Percentiles rank a stretch among this genome's conserved stretches.
phyloP scores from a whole-genome alignment of 2,888 invertebrate genomes.

The Orgyia antiqua region DNA sequence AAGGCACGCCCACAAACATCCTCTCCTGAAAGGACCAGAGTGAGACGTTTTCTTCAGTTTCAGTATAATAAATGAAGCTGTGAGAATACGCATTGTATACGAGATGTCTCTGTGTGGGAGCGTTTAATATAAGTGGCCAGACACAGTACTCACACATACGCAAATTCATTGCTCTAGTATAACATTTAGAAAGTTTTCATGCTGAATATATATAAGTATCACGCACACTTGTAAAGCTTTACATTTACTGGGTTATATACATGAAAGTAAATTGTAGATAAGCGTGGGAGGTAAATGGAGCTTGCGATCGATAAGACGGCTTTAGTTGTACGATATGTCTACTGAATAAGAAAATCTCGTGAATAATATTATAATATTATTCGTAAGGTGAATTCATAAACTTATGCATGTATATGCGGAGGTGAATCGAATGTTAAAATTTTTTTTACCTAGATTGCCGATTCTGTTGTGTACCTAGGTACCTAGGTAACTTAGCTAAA shows the following conservation, averaged over 20 bases:
- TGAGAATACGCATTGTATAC: conserved; percentile 27
- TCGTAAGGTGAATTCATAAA: no score
- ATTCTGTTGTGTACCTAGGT: no score
- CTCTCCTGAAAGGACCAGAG: conserved; percentile 46
- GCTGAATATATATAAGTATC: conserved; percentile 9
- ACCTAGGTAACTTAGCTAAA: no score
- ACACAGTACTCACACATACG: conserved; percentile 8
- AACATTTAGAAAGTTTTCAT: conserved; percentile 15
- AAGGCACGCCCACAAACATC: conserved; percentile 65
- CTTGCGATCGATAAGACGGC: conserved; percentile 28
- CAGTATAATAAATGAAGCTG: conserved; percentile 46
- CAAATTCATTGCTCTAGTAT: conserved; percentile 3
- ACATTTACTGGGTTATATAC: conserved; percentile 15
- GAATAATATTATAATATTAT: no score
- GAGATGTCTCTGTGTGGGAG: conserved; percentile 18
- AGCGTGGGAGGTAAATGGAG: conserved; percentile 20
- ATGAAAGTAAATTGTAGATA: conserved; percentile 22
- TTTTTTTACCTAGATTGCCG: no score
- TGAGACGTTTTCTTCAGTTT: conserved; percentile 64
- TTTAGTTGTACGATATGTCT: conserved; percentile 7
- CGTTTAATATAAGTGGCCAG: conserved; percentile 9
- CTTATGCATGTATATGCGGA: no score
- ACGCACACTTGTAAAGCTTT: conserved; percentile 13
- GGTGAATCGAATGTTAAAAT: no score
- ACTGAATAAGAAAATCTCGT: neutral